phyloP scores from a whole-genome alignment of 2,113 vertebrate genomes.

The Elanoides forficatus region DNA sequence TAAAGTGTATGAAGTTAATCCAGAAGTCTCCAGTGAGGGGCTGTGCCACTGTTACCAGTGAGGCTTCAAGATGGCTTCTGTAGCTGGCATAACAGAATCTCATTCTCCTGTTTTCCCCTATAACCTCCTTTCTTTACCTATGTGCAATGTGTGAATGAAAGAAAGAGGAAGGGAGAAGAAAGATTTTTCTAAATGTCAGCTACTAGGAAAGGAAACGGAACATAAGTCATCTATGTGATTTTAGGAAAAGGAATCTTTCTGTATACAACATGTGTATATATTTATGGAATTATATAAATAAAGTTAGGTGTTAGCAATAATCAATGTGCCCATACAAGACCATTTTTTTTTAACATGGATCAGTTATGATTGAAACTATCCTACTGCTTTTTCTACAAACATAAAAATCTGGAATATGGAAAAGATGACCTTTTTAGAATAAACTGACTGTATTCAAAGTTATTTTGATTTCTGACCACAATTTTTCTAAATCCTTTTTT shows the following conservation, averaged over 20 bases:
- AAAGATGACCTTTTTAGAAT: not conserved
- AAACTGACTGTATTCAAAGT: not conserved
- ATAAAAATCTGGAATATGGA: not conserved
- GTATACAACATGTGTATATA: no score
- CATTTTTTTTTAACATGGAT: not conserved
- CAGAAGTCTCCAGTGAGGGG: not conserved
- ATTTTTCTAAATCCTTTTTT: not conserved
- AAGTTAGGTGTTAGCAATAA: not conserved
- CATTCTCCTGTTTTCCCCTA: rapidly evolving
- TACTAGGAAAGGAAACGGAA: not conserved
- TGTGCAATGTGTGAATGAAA: not conserved
- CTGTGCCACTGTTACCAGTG: not conserved
- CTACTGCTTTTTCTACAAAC: not conserved
- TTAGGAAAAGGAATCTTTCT: not conserved
- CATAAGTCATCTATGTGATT: not conserved
- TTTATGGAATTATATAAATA: not conserved
- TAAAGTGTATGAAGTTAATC: not conserved
- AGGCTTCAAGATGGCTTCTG: not conserved
- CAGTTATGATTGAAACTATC: not conserved
- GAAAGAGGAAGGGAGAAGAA: not conserved
- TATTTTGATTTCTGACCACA: not conserved
- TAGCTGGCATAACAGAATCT: not conserved
- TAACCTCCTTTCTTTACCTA: not conserved
- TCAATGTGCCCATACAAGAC: not conserved
- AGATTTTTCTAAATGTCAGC: not conserved